Conservation (phyloP, 2,888 invertebrate species). For the Cantharis lateralis region DNA sequence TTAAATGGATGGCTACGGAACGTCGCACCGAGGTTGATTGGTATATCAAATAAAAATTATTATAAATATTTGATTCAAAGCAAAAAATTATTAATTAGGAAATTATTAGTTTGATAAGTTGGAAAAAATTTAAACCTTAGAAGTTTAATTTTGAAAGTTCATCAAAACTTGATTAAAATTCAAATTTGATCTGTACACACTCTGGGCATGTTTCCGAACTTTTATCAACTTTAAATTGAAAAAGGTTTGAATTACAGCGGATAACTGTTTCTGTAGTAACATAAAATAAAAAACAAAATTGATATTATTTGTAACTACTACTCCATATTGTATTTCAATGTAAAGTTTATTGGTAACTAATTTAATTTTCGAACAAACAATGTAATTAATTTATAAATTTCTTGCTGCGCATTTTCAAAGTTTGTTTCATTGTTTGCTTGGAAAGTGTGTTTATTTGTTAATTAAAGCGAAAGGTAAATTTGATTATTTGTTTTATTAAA, state of each 20-base stretch:
- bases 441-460: neutral
- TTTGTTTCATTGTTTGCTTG: neutral
- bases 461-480: neutral
- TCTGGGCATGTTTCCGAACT: neutral
- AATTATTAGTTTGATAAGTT: neutral
- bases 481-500: neutral
- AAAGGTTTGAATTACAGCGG: neutral
- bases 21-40: too few relatives aligned
- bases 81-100: neutral
- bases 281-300: neutral
- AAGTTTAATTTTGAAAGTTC: neutral
- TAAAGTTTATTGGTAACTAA: neutral
- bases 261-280: neutral
- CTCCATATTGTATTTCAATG: neutral
- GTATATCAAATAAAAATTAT: neutral
- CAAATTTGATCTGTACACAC: neutral
- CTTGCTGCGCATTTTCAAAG: neutral
- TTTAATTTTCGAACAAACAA: neutral
- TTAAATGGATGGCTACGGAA: too few relatives aligned
- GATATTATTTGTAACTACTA: neutral
- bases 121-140: neutral
- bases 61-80: neutral
- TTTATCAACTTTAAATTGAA: neutral
- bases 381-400: neutral
- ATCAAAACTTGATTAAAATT: neutral